A percentile compares a stretch with the other conserved stretches of the same genome.
Conservation (phyloP, 1,140 invertebrate genomes). For the Magallana angulata region DNA sequence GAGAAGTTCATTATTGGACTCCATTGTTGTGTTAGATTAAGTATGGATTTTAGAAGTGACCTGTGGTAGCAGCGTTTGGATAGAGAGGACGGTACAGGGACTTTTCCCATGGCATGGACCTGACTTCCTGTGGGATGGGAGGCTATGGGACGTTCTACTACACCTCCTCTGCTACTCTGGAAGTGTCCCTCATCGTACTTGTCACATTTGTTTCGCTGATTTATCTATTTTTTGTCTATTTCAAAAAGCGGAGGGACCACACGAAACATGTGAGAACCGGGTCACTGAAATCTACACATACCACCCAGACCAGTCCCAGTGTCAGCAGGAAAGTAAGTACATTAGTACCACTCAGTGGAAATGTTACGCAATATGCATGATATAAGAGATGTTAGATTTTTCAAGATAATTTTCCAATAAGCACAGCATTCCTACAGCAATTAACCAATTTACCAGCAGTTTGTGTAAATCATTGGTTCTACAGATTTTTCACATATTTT, state of each 20-base stretch:
- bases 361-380: no score
- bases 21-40: not conserved
- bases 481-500: no score
- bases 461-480: no score
- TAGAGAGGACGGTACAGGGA: not conserved
- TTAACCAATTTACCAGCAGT: no score
- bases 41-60: not conserved
- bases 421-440: no score
- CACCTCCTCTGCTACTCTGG: not conserved
- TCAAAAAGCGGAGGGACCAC: constrained; percentile 70
- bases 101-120: not conserved
- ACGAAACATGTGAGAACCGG: constrained; percentile 64
- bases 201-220: constrained; percentile 47
- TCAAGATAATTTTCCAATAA: no score
- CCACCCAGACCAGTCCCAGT: constrained; percentile 70
- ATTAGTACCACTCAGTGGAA: no score
- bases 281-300: constrained; percentile 64
- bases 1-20: no score
- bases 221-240: constrained; percentile 62
- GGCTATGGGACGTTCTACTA: constrained; percentile 40
- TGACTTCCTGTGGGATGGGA: constrained; percentile 15
- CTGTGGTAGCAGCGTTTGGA: not conserved
- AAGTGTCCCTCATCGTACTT: constrained; percentile 19
- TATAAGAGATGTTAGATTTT: no score
- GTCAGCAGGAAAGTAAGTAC: constrained; percentile 67